Conservation (phyloP, 2,888 invertebrate genomes). For the Eurytoma adleriae region DNA sequence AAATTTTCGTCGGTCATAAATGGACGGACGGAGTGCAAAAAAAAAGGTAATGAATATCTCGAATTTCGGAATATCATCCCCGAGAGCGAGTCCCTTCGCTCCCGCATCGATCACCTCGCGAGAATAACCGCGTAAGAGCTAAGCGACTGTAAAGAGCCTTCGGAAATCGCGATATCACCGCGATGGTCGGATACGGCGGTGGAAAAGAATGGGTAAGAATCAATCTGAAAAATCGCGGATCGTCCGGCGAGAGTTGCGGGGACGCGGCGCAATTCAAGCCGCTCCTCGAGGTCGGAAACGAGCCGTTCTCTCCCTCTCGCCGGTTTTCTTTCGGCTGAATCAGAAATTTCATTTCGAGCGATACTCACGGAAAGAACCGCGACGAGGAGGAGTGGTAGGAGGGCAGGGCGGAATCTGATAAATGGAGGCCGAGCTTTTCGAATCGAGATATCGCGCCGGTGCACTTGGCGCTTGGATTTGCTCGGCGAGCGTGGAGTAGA, state of each 20-base stretch:
- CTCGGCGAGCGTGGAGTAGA: too few species aligned
- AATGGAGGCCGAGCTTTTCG: constrained; percentile 24
- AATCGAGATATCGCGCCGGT: constrained; percentile 31
- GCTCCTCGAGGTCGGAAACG: constrained; percentile 33
- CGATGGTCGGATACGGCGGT: not conserved
- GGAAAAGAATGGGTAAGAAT: not conserved
- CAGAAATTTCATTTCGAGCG: constrained; percentile 52
- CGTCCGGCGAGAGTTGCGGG: too few species aligned
- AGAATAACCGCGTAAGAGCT: constrained; percentile 21
- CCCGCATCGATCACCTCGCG: not conserved
- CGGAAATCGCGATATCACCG: constrained; percentile 20
- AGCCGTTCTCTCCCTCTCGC: not conserved
- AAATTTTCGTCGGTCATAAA: not conserved
- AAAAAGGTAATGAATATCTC: too few species aligned
- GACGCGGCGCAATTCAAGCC: constrained; percentile 5
- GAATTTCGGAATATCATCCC: not conserved
- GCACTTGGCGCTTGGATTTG: not conserved
- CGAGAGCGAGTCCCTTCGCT: not conserved
- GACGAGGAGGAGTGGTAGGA: not conserved
- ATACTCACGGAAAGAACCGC: not conserved
- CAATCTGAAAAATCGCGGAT: constrained; percentile 7
- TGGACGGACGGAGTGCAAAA: too few species aligned
- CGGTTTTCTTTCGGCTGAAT: constrained; percentile 47
- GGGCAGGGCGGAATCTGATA: constrained; percentile 38
- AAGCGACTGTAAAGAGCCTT: constrained; percentile 13